These are phyloP conservation scores for Typhlomys cinereus DNA, from an alignment of 2,113 vertebrate genomes.

Conservation along the genomic window DNA sequence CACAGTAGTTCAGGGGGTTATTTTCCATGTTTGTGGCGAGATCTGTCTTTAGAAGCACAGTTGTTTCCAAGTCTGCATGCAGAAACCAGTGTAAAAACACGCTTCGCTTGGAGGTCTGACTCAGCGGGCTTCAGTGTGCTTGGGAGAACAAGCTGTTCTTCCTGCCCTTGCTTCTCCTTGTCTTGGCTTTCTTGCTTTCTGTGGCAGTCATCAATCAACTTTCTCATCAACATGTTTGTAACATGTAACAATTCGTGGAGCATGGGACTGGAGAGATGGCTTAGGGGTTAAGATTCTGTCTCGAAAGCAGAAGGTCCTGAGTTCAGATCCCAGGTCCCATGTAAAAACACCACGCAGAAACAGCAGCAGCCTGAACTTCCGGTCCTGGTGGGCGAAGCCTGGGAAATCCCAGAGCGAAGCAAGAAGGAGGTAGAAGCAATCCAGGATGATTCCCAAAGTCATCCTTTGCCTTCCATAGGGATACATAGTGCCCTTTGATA, in stretches of 20 bases:
- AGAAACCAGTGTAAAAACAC: conserved; percentile 48
- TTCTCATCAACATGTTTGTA: conserved; percentile 77
- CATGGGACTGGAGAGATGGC: conserved; percentile 68
- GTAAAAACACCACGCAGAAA: too few relatives aligned
- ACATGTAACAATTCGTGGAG: conserved; percentile 79
- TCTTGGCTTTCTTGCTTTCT: conserved; percentile 79
- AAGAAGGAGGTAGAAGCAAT: too few relatives aligned
- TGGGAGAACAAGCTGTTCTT: conserved; percentile 66
- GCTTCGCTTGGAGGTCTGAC: not conserved
- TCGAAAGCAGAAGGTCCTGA: too few relatives aligned
- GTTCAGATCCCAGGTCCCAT: too few relatives aligned
- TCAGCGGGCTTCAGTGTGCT: conserved; percentile 60
- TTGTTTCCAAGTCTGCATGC: conserved; percentile 19
- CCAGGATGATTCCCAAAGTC: too few relatives aligned
- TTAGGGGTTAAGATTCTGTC: too few relatives aligned
- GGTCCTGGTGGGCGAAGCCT: too few relatives aligned
- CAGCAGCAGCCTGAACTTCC: too few relatives aligned
- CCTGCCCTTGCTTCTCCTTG: conserved; percentile 74
- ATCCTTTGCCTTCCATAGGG: too few relatives aligned
- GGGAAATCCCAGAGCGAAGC: too few relatives aligned
- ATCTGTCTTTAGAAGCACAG: conserved; percentile 33
- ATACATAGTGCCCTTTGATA: too few relatives aligned
- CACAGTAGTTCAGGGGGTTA: conserved; percentile 16
- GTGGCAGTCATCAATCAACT: conserved; percentile 79
- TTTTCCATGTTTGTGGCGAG: conserved; percentile 56